Evolutionary conservation across 37 sponge, comb jelly and placozoan species (phyloP).

Genomic region (Agelas oroides): DNA sequence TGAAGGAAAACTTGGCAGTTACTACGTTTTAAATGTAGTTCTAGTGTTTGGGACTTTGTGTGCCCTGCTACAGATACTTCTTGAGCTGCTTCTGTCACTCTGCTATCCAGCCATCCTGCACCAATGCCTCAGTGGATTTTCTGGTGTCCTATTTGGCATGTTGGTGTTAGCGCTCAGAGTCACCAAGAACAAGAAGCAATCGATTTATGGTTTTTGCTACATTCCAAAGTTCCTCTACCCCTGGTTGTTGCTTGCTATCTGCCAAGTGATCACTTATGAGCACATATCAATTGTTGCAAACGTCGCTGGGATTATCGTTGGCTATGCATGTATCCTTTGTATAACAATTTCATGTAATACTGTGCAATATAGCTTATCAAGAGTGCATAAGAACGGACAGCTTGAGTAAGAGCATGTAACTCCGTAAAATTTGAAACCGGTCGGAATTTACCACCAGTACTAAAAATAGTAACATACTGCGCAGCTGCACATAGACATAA

Average conservation of each 20-base stretch:
- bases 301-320: constrained; percentile 36
- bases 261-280: constrained; percentile 22
- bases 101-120: constrained; percentile 25
- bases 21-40: constrained; percentile 29
- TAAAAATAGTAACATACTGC: no score
- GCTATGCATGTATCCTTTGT: constrained; percentile 37
- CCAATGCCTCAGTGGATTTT: constrained; percentile 28
- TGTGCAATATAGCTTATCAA: no score
- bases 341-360: background rate
- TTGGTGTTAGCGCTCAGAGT: constrained; percentile 33
- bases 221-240: constrained; percentile 24
- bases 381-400: no score
- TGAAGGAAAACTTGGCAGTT: constrained; percentile 24
- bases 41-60: constrained; percentile 28
- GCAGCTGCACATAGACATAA: no score
- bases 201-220: background rate
- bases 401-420: no score
- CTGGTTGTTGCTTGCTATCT: constrained; percentile 8
- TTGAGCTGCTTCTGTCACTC: constrained; percentile 11
- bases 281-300: constrained; percentile 26
- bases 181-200: constrained; percentile 37
- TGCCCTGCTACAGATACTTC: constrained; percentile 23
- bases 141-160: constrained; percentile 38
- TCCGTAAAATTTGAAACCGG: no score
- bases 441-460: no score